Conservation (phyloP, 1,140 invertebrate species). For the Glossosoma conforme region DNA sequence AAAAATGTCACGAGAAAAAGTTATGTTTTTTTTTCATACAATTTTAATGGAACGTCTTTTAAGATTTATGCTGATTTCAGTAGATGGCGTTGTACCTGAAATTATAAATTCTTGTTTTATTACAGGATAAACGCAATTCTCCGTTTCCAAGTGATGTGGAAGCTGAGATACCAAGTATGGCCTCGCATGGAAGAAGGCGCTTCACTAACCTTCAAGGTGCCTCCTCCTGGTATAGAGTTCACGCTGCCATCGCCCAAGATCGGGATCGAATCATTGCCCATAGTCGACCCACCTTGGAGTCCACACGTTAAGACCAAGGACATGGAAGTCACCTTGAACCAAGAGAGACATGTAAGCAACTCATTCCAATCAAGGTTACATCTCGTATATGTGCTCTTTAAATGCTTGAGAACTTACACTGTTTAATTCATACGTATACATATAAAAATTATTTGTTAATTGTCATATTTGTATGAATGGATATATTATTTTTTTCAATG, state of each 20-base stretch:
- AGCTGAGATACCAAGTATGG: conserved; percentile 97
- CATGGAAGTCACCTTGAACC: conserved; percentile 98
- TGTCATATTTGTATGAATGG: conserved; percentile 7
- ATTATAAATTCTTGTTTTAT: conserved; percentile 13
- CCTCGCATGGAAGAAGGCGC: conserved; percentile 97
- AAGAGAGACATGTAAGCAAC: conserved; percentile 87
- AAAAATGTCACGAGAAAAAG: too few relatives aligned
- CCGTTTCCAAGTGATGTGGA: conserved; percentile 93
- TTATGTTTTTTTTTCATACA: too few relatives aligned
- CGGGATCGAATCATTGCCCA: conserved; percentile 87
- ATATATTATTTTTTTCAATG: too few relatives aligned
- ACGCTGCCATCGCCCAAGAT: conserved; percentile 98
- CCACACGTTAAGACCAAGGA: conserved; percentile 97
- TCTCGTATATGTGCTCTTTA: too few relatives aligned
- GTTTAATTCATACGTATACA: too few relatives aligned
- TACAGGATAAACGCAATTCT: conserved; percentile 49
- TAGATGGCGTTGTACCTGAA: too few relatives aligned
- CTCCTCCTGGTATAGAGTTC: conserved; percentile 97
- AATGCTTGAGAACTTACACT: too few relatives aligned
- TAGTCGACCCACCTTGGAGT: conserved; percentile 98
- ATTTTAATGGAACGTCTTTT: too few relatives aligned
- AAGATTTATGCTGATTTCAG: too few relatives aligned
- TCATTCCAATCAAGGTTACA: neutral
- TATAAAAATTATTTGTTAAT: conserved; percentile 5
- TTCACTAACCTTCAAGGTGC: conserved; percentile 91